These are phyloP conservation scores for Akabosia matsudoensis DNA, from an alignment of 1,140 invertebrate genomes.

Conservation along the genomic window DNA sequence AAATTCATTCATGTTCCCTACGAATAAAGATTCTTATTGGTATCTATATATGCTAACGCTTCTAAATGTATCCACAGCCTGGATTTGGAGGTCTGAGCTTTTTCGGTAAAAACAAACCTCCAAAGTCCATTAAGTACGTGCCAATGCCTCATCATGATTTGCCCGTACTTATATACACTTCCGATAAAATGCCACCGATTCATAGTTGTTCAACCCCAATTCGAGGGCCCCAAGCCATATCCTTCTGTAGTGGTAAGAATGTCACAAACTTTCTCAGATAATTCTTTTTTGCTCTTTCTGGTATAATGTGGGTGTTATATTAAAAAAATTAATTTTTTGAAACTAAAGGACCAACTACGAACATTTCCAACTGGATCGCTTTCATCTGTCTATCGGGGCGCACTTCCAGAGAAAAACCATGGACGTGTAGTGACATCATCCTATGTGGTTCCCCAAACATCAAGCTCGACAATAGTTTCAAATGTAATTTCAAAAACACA, in stretches of 20 bases:
- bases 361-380: conserved; percentile 36
- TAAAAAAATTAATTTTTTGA: too few relatives aligned
- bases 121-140: conserved; percentile 52
- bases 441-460: conserved; percentile 36
- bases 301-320: too few relatives aligned
- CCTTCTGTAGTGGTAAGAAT: conserved; percentile 32
- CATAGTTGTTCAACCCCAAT: conserved; percentile 51
- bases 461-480: too few relatives aligned
- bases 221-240: conserved; percentile 11
- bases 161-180: conserved; percentile 53
- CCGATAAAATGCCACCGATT: conserved; percentile 50
- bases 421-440: not conserved
- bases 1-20: not conserved
- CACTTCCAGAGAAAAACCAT: conserved; percentile 14
- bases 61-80: not conserved
- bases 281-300: too few relatives aligned
- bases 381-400: conserved; percentile 23
- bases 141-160: conserved; percentile 54
- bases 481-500: too few relatives aligned
- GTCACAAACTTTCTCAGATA: too few relatives aligned
- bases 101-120: conserved; percentile 39
- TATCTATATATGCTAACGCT: not conserved
- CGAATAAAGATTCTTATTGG: not conserved
- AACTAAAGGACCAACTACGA: not conserved
- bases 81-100: conserved; percentile 33